These are phyloP conservation scores for Sporophila hypoxantha DNA, from an alignment of 2,113 vertebrate species.

Conservation along the genomic window DNA sequence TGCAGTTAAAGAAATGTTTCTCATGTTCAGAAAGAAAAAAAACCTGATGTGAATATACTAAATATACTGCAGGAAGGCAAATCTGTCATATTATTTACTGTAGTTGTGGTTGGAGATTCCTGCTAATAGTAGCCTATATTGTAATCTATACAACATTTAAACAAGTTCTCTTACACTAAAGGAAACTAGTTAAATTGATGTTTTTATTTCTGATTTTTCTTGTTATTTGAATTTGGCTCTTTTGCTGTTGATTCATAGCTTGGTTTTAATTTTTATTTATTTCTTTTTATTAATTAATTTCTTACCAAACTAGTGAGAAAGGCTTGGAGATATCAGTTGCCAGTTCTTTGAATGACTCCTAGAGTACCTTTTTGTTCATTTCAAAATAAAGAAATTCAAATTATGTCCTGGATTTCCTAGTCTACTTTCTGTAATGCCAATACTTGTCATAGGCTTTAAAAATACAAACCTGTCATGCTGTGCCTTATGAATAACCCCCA, in stretches of 20 bases:
- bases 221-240: not conserved
- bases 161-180: not conserved
- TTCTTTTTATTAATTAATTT: not conserved
- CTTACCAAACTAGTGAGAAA: not conserved
- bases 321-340: not conserved
- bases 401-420: not conserved
- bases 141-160: not conserved
- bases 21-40: not conserved
- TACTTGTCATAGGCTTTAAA: not conserved
- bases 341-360: not conserved
- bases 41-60: not conserved
- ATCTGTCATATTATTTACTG: not conserved
- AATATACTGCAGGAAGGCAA: not conserved
- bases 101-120: not conserved
- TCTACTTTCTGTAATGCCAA: not conserved
- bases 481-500: not conserved
- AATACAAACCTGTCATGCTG: not conserved
- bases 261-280: not conserved
- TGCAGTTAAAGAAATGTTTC: not conserved
- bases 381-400: not conserved
- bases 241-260: rapidly evolving
- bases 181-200: not conserved
- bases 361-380: not conserved
- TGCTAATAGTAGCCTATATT: not conserved
- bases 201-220: rapidly evolving